Percentiles rank a stretch among this genome's conserved stretches.
Evolutionary conservation across 2,888 invertebrate genomes (phyloP).

Genomic region (Baronia brevicornis): DNA sequence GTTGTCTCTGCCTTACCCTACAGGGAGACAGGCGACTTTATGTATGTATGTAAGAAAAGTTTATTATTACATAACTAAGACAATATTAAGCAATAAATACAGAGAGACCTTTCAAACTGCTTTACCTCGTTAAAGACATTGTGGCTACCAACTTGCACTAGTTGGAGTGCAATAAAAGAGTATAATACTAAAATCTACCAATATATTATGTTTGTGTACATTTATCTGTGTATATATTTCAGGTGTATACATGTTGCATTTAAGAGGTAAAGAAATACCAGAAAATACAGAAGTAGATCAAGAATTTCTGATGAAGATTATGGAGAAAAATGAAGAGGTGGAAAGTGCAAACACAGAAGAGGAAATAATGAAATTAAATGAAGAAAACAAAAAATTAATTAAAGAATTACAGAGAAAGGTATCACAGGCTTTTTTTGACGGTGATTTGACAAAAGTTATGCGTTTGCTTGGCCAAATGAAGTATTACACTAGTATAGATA

Average conservation of each 20-base stretch:
- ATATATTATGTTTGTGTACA: conserved; percentile 1
- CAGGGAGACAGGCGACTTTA: too few relatives aligned
- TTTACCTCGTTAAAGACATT: too few relatives aligned
- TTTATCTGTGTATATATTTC: conserved; percentile 23
- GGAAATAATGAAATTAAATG: conserved; percentile 74
- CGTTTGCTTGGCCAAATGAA: conserved; percentile 84
- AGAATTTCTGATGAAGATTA: conserved; percentile 85
- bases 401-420: conserved; percentile 73
- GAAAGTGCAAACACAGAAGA: conserved; percentile 78
- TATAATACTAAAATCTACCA: background rate
- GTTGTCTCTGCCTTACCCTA: too few relatives aligned
- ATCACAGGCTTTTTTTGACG: conserved; percentile 77
- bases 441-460: conserved; percentile 79
- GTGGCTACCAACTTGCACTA: too few relatives aligned
- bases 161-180: too few relatives aligned
- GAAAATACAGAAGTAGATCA: conserved; percentile 80
- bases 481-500: conserved; percentile 87
- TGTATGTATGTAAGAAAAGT: too few relatives aligned
- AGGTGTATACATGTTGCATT: conserved; percentile 85
- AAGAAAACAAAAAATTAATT: conserved; percentile 74
- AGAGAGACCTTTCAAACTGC: too few relatives aligned
- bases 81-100: too few relatives aligned
- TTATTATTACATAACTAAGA: too few relatives aligned
- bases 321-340: conserved; percentile 93
- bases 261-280: conserved; percentile 79